Evolutionary conservation across 2,888 invertebrate genomes (phyloP).

Genomic region (Synanthedon myopaeformis): DNA sequence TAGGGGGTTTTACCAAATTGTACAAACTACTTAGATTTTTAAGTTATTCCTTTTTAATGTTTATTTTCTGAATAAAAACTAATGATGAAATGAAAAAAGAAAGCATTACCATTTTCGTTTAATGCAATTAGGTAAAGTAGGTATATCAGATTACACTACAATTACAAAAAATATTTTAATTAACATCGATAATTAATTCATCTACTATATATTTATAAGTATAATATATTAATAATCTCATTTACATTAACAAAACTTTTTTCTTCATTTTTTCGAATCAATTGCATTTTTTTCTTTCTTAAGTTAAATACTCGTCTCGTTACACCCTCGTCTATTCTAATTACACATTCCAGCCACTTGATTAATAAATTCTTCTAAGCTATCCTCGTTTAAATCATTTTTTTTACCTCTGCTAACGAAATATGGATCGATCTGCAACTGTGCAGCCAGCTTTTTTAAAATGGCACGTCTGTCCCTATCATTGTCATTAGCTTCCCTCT

Average conservation of each 20-base stretch:
- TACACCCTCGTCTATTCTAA: constrained; percentile 5
- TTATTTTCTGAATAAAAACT: too few relatives aligned
- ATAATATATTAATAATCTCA: neutral
- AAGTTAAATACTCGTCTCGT: neutral
- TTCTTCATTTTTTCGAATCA: neutral
- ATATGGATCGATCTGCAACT: constrained; percentile 56
- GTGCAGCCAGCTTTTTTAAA: constrained; percentile 51
- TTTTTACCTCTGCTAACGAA: constrained; percentile 59
- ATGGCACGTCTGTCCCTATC: constrained; percentile 50
- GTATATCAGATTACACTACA: too few relatives aligned
- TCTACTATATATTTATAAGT: too few relatives aligned
- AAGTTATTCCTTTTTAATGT: too few relatives aligned
- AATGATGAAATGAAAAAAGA: too few relatives aligned
- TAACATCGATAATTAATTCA: too few relatives aligned
- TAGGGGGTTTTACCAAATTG: too few relatives aligned
- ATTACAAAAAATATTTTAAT: too few relatives aligned
- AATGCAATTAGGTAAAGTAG: too few relatives aligned
- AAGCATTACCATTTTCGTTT: too few relatives aligned
- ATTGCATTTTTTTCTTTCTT: neutral
- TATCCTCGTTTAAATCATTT: constrained; percentile 20
- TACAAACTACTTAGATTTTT: too few relatives aligned
- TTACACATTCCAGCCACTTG: constrained; percentile 42
- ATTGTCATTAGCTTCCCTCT: constrained; percentile 37
- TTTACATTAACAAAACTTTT: neutral
- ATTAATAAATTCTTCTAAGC: constrained; percentile 36